Evolutionary conservation across 2,888 invertebrate species (phyloP), one percentile per base, ranked within the genome.

Genomic region (Drosophila vallismaia): DNA sequence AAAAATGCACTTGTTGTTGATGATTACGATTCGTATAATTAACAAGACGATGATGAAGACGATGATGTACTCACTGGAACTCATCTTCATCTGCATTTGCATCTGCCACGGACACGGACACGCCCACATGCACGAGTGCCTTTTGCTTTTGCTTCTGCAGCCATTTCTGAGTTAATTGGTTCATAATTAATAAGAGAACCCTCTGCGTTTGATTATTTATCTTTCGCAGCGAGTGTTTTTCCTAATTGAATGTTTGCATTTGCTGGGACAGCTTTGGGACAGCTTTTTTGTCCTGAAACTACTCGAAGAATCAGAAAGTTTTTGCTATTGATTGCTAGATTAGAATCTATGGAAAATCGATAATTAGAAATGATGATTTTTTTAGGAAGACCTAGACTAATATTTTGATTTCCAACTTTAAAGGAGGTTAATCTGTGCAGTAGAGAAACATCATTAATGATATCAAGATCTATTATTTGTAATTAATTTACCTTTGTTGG

Each of bases 71-170:
- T 14, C 31, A 38, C 42, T 50, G 45, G 10, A 56, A 29, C 51
- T 46, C 48, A 19, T 44, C 66, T 56, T 40, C 55, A 44, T 31
- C 51, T 53, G 31, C 36, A 38, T 56, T 51, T 53, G 48, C 50
- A 46, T 54, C 59, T 63, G 76, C 49, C 55, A 28, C 76, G 75
- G 81, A 59, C 46, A 68, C 59, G 62, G 71, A 66, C 75, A 71
- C 77, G 62, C 75, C 77, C 84, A 76, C 76, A 83, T 59, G 87
- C 81, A 86, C 87, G 81, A 88, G 55, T 80, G 84, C 57, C 31
- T 56, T 48, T 62, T 14, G 66, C 38, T 9, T 38, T 14, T 46
- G 66, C 38, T 9, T 38, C 10, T 46, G 50, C 46, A 59, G 58
- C 40, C 24, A 50, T 45, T 53, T 53, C 46, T 54, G 31, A 64